Conservation (phyloP, 2,888 invertebrate species). For the Calameuta pallipes region DNA sequence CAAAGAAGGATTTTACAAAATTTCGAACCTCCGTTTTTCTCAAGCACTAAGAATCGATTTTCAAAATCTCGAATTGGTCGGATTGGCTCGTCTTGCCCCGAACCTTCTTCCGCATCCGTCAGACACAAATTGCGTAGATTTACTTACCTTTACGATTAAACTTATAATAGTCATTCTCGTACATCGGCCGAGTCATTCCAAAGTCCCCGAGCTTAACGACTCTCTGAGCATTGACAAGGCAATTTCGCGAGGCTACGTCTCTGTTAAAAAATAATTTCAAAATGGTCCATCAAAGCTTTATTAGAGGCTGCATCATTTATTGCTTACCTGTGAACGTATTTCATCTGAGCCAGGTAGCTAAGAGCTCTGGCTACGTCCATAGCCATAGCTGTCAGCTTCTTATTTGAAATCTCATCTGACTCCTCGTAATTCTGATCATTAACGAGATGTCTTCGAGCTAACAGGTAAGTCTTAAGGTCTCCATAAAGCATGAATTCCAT, state of each 20-base stretch:
- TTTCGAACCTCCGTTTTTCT: background rate
- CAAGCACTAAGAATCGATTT: background rate
- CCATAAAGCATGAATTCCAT: conserved; percentile 97
- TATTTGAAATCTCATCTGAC: conserved; percentile 81
- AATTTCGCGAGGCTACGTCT: conserved; percentile 85
- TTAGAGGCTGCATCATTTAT: background rate
- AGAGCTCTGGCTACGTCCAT: conserved; percentile 87
- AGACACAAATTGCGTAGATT: background rate
- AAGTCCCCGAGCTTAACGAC: conserved; percentile 86
- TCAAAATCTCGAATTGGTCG: no score
- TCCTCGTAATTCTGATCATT: conserved; percentile 74
- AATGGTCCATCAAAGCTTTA: no score
- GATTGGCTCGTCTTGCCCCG: background rate
- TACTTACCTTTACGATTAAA: conserved; percentile 81
- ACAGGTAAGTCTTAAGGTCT: conserved; percentile 88
- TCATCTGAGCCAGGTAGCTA: conserved; percentile 84
- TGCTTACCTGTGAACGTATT: conserved; percentile 83
- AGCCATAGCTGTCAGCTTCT: conserved; percentile 87
- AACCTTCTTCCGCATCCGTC: background rate
- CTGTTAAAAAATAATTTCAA: conserved; percentile 62
- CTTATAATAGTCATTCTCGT: conserved; percentile 89
- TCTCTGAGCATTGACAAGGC: conserved; percentile 79
- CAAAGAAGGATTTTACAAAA: no score
- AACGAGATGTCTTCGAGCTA: conserved; percentile 86
- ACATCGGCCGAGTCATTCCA: conserved; percentile 91